Evolutionary conservation across 2,113 vertebrate species (phyloP), one percentile per base, ranked within the genome.

Genomic region (Tachysurus fulvidraco): DNA sequence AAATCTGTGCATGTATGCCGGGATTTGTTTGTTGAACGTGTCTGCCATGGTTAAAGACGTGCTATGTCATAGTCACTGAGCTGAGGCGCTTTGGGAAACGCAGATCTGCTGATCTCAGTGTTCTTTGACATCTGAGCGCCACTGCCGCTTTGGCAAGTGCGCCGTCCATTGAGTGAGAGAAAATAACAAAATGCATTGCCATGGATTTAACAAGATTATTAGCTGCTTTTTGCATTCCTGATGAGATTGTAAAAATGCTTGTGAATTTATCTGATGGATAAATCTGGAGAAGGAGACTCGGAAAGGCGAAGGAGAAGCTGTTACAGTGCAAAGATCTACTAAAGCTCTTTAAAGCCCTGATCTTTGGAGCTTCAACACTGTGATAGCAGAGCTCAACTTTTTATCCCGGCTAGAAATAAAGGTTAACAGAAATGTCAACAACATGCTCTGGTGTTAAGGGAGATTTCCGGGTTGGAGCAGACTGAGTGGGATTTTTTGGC

Each of bases 1-100:
- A 84, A 84, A 62, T 64, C n/a, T 87, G 59, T 90, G 86, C 83
- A 73, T 83, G 86, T 81, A 64, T 57, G 69, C 85, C 85, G 74
- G 76, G 59, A 46, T 74, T 86, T 90, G 88, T 89, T 91, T 88
- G 85, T 88, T 91, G 86, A 90, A 91, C 50, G 30, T 91, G 89
- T 89, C 83, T 54, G 73, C 69, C 52, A 57, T 50, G 62, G 86
- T 87, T 89, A 86, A 79, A 89, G 59, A 59, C 64, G 84, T 74
- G 60, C 80, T 89, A 77, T 80, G 71, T 90, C 88, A 90, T 84
- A 82, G 62, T 87, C 64, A 57, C 59, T 25, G 52, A 88, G 73
- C 65, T 41, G 41, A 55, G 21, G 16, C 67, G 55, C 85, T 73
- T 62, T 81, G 80, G 82, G 83, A 85, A 64, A 23, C 17, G 8